Evolutionary conservation across 2,888 invertebrate genomes (phyloP).

Genomic region (Cybosia mesomella): DNA sequence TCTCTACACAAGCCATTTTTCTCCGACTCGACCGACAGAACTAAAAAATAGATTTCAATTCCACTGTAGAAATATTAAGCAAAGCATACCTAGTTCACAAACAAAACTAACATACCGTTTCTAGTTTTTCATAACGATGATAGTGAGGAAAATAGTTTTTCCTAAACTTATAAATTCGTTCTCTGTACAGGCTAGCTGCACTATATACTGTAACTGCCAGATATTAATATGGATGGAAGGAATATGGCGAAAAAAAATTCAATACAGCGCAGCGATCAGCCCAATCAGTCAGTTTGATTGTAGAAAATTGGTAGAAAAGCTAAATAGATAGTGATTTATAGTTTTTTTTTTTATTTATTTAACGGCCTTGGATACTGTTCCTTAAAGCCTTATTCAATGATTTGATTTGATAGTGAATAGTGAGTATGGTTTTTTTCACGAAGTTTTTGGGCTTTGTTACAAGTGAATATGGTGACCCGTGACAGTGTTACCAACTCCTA

Average conservation of each 20-base stretch:
- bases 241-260: neutral
- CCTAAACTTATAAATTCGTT: neutral
- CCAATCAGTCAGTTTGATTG: too few species aligned
- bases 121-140: slow-evolving; percentile 43
- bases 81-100: neutral
- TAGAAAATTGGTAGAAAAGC: too few species aligned
- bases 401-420: too few species aligned
- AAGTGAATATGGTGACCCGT: too few species aligned
- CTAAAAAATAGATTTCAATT: neutral
- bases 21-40: neutral
- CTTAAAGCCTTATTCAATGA: neutral
- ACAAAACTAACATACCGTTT: slow-evolving; percentile 19
- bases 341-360: neutral
- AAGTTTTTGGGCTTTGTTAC: too few species aligned
- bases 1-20: slow-evolving; percentile 70
- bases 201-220: neutral
- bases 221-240: neutral
- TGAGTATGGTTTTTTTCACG: too few species aligned
- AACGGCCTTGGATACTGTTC: neutral
- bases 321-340: too few species aligned
- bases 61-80: neutral
- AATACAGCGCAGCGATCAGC: neutral
- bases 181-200: neutral
- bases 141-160: neutral
- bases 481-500: too few species aligned